These are phyloP conservation scores for Myripristis murdjan DNA, from an alignment of 2,797 vertebrate species.

Conservation along the genomic window DNA sequence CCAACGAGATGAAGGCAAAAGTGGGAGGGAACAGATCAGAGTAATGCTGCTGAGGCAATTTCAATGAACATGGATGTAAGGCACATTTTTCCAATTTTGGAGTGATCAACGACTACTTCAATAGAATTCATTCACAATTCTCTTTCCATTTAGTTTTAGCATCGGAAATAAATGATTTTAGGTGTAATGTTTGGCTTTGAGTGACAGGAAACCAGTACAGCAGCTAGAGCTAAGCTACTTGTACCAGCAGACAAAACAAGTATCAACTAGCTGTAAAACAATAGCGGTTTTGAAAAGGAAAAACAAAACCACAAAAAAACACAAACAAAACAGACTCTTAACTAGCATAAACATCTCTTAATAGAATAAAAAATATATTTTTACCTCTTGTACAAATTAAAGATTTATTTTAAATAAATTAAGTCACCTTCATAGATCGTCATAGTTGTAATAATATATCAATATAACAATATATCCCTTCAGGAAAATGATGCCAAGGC, in stretches of 20 bases:
- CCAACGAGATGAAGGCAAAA: conserved; percentile 49
- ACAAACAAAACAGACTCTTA: conserved; percentile 65
- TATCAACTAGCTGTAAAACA: conserved; percentile 52
- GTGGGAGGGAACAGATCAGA: conserved; percentile 40
- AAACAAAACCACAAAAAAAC: conserved; percentile 39
- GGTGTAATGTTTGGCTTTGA: conserved; percentile 26
- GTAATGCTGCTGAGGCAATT: conserved; percentile 46
- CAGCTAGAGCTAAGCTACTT: conserved; percentile 36
- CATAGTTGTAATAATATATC: conserved; percentile 80
- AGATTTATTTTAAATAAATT: conserved; percentile 90
- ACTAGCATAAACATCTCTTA: conserved; percentile 79
- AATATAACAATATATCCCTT: conserved; percentile 82
- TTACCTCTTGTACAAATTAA: conserved; percentile 88
- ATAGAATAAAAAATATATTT: conserved; percentile 85
- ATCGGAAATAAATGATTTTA: conserved; percentile 26
- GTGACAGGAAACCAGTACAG: conserved; percentile 34
- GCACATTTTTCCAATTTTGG: conserved; percentile 74
- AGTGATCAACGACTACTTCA: conserved; percentile 36
- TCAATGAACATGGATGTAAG: conserved; percentile 75
- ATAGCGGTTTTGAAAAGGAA: conserved; percentile 36
- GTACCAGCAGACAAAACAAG: conserved; percentile 42
- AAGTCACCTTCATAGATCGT: conserved; percentile 86
- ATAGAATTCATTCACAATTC: conserved; percentile 43
- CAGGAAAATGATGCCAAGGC: conserved; percentile 72
- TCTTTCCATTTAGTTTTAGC: conserved; percentile 35